These are phyloP conservation scores for Actinostola sp. DNA, from an alignment of 92 coral and sea anemone species.

Conservation along the genomic window DNA sequence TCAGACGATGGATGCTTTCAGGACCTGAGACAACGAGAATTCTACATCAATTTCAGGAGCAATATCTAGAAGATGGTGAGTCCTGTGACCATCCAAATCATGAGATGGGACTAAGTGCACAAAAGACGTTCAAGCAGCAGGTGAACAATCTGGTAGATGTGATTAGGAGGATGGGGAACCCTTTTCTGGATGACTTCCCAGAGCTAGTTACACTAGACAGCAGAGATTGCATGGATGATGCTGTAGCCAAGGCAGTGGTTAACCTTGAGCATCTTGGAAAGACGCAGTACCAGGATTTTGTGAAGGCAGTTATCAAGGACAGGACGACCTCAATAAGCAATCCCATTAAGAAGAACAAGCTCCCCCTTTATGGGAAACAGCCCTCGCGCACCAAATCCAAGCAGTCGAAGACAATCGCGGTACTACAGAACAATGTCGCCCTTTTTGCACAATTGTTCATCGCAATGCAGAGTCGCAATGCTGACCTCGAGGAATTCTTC, in stretches of 20 bases:
- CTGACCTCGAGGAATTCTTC: slow-evolving; percentile 56
- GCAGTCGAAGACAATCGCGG: slow-evolving; percentile 42
- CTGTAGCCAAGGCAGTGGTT: slow-evolving; percentile 44
- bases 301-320: slow-evolving; percentile 52
- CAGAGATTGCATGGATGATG: slow-evolving; percentile 51
- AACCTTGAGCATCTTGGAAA: slow-evolving; percentile 48
- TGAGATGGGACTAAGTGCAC: slow-evolving; percentile 55
- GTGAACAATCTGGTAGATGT: slow-evolving; percentile 48
- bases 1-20: slow-evolving; percentile 65
- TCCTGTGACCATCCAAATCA: slow-evolving; percentile 25
- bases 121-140: slow-evolving; percentile 52
- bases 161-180: slow-evolving; percentile 66
- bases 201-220: slow-evolving; percentile 67
- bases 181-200: slow-evolving; percentile 61
- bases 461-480: slow-evolving; percentile 56
- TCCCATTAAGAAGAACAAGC: slow-evolving; percentile 63
- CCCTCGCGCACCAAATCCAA: slow-evolving; percentile 41
- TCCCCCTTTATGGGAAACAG: slow-evolving; percentile 44
- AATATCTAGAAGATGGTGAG: slow-evolving; percentile 37
- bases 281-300: slow-evolving; percentile 53
- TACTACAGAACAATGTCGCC: slow-evolving; percentile 42
- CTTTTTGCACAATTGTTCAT: slow-evolving; percentile 58
- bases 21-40: slow-evolving; percentile 62
- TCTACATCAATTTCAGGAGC: slow-evolving; percentile 43
- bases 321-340: slow-evolving; percentile 37